Evolutionary conservation across 2,797 vertebrate genomes (phyloP), one percentile per base, ranked within the genome.

Genomic region (Chanos chanos): DNA sequence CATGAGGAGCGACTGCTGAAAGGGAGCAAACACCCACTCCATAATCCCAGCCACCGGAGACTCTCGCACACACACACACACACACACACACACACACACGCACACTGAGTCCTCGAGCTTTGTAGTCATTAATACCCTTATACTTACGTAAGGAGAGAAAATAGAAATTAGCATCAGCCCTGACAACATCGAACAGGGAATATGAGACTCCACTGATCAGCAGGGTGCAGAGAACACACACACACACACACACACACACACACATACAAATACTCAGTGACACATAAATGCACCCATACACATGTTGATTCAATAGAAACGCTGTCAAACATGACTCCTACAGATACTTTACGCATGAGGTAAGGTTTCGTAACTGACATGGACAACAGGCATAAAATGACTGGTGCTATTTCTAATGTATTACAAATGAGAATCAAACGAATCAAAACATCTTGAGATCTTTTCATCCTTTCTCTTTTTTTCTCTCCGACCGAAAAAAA

Each of bases 1-100:
- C 85, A 86, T 84, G 86, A 81, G 77, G 83, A 89, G 84, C 84
- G 81, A 85, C 83, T 86, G 83, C 81, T 86, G 86, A 87, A 88
- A 85, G 76, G 81, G 83, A 85, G 80, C 75, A 79, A 86, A 89
- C 87, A 88, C 89, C 84, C 84, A 86, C 87, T 86, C 75, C 62
- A 76, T 75, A 83, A 83, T 85, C 83, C 83, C 78, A 82, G 41
- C 50, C 27, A 44, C 34, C 50, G 44, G 30, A 44, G 41, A 24
- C 40, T 61, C 68, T 67, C 67, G 71, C 71, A 69, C 66, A 48
- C 51, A 64, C 65, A 71, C 73, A 68, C 69, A 52, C 10, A 51
- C 59, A 48, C 64, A 65, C 57, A 66, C 33, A 60, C 28, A 36
- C 33, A 75, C 58, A 66, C 50, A 45, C 45, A 9, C 54, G 63